phyloP scores from a whole-genome alignment of 2,113 vertebrate species.

The Brienomyrus longianalis region DNA sequence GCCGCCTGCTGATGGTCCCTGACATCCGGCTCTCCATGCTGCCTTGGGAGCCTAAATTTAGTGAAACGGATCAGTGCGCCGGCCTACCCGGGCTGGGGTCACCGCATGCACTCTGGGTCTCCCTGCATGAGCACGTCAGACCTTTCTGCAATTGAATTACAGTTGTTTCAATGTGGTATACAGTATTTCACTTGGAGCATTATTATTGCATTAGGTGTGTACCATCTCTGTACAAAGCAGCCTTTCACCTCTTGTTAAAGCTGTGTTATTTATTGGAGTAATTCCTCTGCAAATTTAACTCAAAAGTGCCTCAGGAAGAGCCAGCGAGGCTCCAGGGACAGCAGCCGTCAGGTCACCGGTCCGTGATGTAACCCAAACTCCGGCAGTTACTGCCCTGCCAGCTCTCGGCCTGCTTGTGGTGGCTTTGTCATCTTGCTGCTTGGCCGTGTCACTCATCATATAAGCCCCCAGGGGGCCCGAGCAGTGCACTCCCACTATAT shows the following conservation, averaged over 20 bases:
- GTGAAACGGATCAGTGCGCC: neutral
- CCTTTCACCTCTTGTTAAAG: neutral
- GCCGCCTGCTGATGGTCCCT: neutral
- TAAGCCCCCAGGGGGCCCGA: neutral
- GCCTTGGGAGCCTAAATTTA: neutral
- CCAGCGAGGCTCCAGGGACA: neutral
- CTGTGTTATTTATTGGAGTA: neutral
- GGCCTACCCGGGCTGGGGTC: neutral
- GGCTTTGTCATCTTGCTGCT: neutral
- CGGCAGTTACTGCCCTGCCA: neutral
- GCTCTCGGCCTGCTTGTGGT: neutral
- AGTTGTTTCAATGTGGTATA: neutral
- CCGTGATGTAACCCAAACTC: neutral
- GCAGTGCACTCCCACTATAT: neutral
- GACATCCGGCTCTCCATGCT: neutral
- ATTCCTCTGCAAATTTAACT: neutral
- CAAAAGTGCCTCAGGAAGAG: neutral
- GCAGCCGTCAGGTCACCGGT: neutral
- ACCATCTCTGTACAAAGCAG: neutral
- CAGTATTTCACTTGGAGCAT: neutral
- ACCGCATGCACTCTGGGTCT: neutral
- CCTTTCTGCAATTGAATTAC: neutral
- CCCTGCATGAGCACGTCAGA: neutral
- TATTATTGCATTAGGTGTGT: neutral
- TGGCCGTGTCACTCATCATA: neutral